Evolutionary conservation across 30 jellyfish, hydroid and myxozoan species (phyloP), one percentile per base, ranked within the genome.

Genomic region (Turritopsis rubra): DNA sequence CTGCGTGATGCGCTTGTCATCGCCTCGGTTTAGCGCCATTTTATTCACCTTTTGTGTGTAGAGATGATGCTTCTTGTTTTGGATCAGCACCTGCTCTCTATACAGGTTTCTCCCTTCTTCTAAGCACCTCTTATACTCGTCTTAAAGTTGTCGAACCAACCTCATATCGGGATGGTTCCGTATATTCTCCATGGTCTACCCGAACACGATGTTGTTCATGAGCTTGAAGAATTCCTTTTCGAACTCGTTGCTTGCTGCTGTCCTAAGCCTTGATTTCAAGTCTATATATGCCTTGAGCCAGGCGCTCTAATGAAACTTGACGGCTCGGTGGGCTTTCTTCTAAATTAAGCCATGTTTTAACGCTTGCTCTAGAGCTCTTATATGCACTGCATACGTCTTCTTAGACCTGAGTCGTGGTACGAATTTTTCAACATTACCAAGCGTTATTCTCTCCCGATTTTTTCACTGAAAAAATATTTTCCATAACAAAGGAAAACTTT

Each of bases 151-250:
- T n/a, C 8, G 76, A 20, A 28, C 82, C 20, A 74, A 28, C 41
- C 21, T 74, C 65, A 74, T 74, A 74, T 74, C 19, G 28, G 16
- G 52, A 23, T 29, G 53, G 24, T 74, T 74, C 41, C 53, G 65
- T 21, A 74, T 29, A 74, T 74, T 74, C 54, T 29, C 82, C 53
- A 74, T 74, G 27, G 85, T 25, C 31, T 78, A 8, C 1, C 85
- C 85, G 29, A 78, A 78, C 31, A 78, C 79, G 24, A 29, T 26
- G 54, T 78, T 78, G 79, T 78, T 78, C 79, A 29, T 31, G 13
- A 78, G 80, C 65, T 81, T 74, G 41, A 74, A 74, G 21, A 74
- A 74, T 3, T 74, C 65, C 72, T 74, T 29, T 28, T 74, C 82
- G 41, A 74, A 74, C 13, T 74, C 65, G 65, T 74, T 74, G 9